Evolutionary conservation across 2,113 vertebrate genomes (phyloP), one percentile per base, ranked within the genome.

Genomic region (Melanerpes aurifrons): DNA sequence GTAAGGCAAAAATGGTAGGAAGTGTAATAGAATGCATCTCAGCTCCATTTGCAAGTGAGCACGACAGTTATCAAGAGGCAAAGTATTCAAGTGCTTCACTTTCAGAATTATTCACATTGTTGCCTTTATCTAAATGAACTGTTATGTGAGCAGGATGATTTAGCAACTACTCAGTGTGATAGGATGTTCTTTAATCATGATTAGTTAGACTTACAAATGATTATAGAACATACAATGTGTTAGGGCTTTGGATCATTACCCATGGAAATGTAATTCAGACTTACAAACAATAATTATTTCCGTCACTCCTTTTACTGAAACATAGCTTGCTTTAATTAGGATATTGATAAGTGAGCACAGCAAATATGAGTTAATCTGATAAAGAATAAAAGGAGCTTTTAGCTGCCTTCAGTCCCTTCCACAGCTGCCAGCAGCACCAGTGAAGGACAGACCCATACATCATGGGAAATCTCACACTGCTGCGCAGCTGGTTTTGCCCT

Each of bases 191-290:
- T 87, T 94, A 96, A 96, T 95, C n/a, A 89, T 87, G 92, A 95
- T 94, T 93, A 96, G 86, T 94, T 90, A 96, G 83, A 95, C 75
- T 90, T 95, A 88, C 32, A 80, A 96, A 95, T 89, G 28, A 92
- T 96, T 95, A 97, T 48, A 61, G 89, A 92, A 96, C 73, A 94
- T 86, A 96, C 82, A 97, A 80, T 92, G 86, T 93, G 75, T 71
- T 87, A 82, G 69, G 95, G 87, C 53, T 96, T 66, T 87, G 96
- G 93, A 76, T 96, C 94, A 97, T 95, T 97, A 97, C 63, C 81
- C 91, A 83, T 71, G 74, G 88, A 96, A 96, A 97, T 93, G 94
- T 96, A 95, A 97, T 96, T 92, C 94, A 35, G 89, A 93, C 95
- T 82, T 93, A 92, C 86, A 96, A 97, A 91, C 61, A 96, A 87